Conservation (phyloP, 2,113 vertebrate species). For the Alaudala cheleensis region DNA sequence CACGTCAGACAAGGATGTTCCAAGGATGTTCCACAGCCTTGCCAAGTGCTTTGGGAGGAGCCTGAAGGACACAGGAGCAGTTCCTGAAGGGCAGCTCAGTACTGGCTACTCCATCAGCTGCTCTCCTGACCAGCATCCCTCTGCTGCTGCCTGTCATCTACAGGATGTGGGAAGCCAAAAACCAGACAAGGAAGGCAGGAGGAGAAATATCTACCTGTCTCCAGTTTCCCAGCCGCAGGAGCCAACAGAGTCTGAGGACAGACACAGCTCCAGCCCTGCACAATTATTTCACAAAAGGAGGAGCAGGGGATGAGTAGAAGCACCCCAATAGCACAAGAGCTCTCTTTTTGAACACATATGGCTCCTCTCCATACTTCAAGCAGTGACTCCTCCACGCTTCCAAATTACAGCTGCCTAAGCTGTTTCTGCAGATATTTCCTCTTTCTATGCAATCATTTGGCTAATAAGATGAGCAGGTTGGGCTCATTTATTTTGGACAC, state of each 20-base stretch:
- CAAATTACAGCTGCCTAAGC: slow-evolving; percentile 36
- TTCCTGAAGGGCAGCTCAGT: not conserved
- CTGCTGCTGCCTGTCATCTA: not conserved
- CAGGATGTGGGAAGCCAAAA: not conserved
- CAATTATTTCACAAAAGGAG: not conserved
- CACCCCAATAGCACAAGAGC: not conserved
- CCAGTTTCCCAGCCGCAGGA: not conserved
- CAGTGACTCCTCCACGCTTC: not conserved
- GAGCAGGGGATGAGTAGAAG: not conserved
- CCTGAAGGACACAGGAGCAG: not conserved
- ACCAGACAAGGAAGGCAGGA: not conserved
- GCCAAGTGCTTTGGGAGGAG: not conserved
- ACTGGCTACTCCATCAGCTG: not conserved
- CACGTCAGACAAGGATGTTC: not conserved
- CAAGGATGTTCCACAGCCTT: not conserved
- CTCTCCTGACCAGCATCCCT: not conserved
- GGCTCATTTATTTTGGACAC: slow-evolving; percentile 68
- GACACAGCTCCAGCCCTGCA: not conserved
- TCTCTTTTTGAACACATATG: not conserved
- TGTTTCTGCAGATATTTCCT: slow-evolving; percentile 28
- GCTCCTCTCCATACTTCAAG: not conserved
- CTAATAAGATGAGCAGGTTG: slow-evolving; percentile 65
- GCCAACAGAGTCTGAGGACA: not conserved
- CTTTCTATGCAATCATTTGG: slow-evolving; percentile 49
- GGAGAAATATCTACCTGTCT: not conserved